Conservation (phyloP, 64 coral and sea anemone species). For the Stichodactyla helianthus region DNA sequence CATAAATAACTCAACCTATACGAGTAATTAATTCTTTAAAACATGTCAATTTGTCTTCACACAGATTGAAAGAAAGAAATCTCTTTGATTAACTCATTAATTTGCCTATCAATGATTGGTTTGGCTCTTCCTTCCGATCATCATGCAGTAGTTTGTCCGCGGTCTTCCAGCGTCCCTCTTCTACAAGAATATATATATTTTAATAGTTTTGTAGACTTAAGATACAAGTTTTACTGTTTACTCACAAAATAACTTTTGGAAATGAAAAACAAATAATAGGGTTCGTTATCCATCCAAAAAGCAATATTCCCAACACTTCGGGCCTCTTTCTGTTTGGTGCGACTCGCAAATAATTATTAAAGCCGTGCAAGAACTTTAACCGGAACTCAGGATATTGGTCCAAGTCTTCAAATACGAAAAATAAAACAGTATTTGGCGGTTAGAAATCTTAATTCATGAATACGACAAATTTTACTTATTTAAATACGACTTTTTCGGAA, state of each 20-base stretch:
- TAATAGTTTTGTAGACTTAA: neutral
- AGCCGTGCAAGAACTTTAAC: neutral
- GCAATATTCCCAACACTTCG: neutral
- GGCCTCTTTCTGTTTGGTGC: neutral
- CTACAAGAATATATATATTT: neutral
- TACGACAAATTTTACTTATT: neutral
- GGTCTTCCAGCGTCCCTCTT: neutral
- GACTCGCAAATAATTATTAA: neutral
- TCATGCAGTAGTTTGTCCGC: neutral
- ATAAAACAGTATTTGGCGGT: neutral
- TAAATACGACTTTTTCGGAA: neutral
- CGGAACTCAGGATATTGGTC: neutral
- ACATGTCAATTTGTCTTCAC: neutral
- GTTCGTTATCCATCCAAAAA: neutral
- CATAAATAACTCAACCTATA: neutral
- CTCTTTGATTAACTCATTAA: neutral
- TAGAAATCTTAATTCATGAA: neutral
- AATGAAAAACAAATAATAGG: slow-evolving; percentile 8
- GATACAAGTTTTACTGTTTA: neutral
- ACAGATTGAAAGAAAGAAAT: neutral
- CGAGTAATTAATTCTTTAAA: neutral
- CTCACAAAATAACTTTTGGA: neutral
- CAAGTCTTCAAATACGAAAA: neutral
- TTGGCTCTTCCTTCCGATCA: neutral
- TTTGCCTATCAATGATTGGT: neutral